These are phyloP conservation scores for Spongilla lacustris DNA, from an alignment of 37 sponge, comb jelly and placozoan species.

Conservation along the genomic window DNA sequence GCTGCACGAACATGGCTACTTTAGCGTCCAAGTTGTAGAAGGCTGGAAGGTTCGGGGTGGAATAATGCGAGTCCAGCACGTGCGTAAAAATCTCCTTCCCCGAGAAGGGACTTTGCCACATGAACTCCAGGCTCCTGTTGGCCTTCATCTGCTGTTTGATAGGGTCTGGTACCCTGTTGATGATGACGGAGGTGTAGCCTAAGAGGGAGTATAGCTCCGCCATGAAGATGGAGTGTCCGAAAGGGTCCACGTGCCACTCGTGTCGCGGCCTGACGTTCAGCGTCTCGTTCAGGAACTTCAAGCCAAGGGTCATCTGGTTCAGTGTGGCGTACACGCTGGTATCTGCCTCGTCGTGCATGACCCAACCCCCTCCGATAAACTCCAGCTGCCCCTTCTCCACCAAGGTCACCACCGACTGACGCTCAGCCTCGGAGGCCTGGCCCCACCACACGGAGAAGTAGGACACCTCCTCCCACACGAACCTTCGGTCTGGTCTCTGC, in stretches of 20 bases:
- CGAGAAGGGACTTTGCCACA: conserved; percentile 47
- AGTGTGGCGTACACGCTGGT: conserved; percentile 4
- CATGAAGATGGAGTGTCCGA: conserved; percentile 38
- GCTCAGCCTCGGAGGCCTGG: conserved; percentile 13
- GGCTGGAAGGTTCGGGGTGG: conserved; percentile 39
- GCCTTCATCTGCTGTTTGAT: conserved; percentile 78
- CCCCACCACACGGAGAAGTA: conserved; percentile 59
- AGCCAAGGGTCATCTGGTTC: conserved; percentile 25
- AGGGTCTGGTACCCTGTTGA: conserved; percentile 81
- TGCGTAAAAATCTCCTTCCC: conserved; percentile 49
- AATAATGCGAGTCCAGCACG: conserved; percentile 65
- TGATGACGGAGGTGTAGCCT: conserved; percentile 64
- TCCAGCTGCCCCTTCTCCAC: conserved; percentile 65
- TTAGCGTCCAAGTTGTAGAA: conserved; percentile 10
- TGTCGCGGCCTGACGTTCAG: conserved; percentile 14
- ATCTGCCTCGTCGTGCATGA: conserved; percentile 90
- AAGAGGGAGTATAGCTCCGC: conserved; percentile 51
- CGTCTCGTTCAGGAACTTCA: conserved; percentile 12
- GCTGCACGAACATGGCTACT: conserved; percentile 25
- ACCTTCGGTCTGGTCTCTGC: conserved; percentile 30
- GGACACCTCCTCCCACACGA: conserved; percentile 79
- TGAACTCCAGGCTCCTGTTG: conserved; percentile 71
- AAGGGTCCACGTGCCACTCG: conserved; percentile 51
- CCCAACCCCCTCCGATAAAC: conserved; percentile 92
- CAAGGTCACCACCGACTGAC: too few relatives aligned